Percentiles rank a stretch among this genome's conserved stretches.
These are phyloP conservation scores for Aelia acuminata DNA, from an alignment of 2,888 invertebrate genomes.

Conservation along the genomic window DNA sequence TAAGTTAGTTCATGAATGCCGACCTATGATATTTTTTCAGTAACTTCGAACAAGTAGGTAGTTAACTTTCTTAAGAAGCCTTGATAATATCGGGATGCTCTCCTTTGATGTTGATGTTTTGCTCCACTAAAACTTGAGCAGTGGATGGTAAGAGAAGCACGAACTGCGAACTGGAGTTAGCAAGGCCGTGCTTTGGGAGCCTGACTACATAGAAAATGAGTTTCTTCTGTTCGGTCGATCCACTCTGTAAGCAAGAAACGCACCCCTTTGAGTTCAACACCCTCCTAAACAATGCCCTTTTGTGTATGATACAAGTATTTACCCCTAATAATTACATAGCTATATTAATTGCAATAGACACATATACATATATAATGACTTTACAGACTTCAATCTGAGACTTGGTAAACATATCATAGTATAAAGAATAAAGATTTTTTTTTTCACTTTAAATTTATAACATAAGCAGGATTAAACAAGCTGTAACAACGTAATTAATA, in stretches of 20 bases:
- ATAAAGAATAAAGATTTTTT: too few relatives aligned
- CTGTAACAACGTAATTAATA: too few relatives aligned
- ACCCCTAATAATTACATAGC: neutral
- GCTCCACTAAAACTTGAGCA: neutral
- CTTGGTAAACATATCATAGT: too few relatives aligned
- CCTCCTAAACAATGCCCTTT: neutral
- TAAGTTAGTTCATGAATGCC: too few relatives aligned
- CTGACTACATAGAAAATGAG: neutral
- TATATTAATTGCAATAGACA: too few relatives aligned
- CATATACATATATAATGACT: too few relatives aligned
- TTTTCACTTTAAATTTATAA: too few relatives aligned
- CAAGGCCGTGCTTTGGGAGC: neutral
- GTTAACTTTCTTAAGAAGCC: neutral
- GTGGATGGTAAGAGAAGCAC: neutral
- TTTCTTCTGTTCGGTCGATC: slow-evolving; percentile 16
- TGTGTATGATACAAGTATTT: neutral
- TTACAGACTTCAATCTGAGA: too few relatives aligned
- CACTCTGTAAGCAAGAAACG: neutral
- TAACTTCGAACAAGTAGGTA: too few relatives aligned
- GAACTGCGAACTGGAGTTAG: neutral
- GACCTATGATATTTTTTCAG: too few relatives aligned
- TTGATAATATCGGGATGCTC: neutral
- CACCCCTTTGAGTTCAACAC: neutral
- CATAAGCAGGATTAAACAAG: too few relatives aligned
- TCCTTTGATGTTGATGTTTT: neutral